These are phyloP conservation scores for Pipistrellus pygmaeus DNA, from an alignment of 2,797 vertebrate genomes.

Conservation along the genomic window DNA sequence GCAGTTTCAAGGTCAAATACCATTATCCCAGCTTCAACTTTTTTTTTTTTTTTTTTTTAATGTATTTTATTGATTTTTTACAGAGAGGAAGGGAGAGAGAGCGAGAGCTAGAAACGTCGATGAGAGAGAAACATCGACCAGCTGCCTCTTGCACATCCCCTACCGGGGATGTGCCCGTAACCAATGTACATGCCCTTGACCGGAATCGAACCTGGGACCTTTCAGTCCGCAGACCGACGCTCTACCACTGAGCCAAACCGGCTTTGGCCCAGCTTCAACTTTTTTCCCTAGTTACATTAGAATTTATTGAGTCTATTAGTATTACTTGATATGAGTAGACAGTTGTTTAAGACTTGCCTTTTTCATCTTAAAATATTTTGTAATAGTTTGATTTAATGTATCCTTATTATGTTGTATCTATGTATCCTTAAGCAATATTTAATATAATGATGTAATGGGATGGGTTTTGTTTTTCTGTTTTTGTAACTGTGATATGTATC, in stretches of 20 bases:
- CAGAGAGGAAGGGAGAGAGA: no score
- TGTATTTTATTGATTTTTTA: background rate
- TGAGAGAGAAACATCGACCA: no score
- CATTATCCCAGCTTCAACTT: background rate
- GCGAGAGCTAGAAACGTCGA: no score
- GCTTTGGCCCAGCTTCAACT: background rate
- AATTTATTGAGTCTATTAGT: constrained; percentile 37
- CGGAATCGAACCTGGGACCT: no score
- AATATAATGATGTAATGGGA: background rate
- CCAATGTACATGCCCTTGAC: no score
- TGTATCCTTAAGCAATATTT: constrained; percentile 37
- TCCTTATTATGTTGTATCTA: constrained; percentile 11
- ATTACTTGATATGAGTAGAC: constrained; percentile 46
- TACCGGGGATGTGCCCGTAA: no score
- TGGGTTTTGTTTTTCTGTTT: background rate
- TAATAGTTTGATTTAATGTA: constrained; percentile 47
- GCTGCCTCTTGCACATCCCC: no score
- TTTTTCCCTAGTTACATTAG: constrained; percentile 28
- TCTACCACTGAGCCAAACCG: no score
- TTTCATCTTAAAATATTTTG: constrained; percentile 43
- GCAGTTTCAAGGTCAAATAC: background rate
- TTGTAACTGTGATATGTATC: background rate
- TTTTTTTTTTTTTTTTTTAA: constrained; percentile 32
- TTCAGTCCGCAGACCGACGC: no score
- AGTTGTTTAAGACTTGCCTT: constrained; percentile 22